A percentile compares a stretch with the other conserved stretches of the same genome.
Evolutionary conservation across 2,797 vertebrate species (phyloP).

Genomic region (Emydoidea blandingii): DNA sequence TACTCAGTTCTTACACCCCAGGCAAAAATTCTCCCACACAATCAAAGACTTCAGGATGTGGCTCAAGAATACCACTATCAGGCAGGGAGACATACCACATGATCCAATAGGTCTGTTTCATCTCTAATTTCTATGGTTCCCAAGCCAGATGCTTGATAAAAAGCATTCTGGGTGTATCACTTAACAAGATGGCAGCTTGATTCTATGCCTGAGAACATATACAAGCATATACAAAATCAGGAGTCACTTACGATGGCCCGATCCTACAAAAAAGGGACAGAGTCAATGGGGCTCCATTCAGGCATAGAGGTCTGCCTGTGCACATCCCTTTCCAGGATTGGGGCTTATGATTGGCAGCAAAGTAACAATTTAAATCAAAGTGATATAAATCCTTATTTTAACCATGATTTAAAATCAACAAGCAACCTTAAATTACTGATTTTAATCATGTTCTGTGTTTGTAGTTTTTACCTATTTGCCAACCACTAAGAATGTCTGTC

Average conservation of each 20-base stretch:
- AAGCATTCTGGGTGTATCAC: not conserved
- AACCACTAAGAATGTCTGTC: no score
- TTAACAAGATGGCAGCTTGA: not conserved
- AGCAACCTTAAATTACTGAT: not conserved
- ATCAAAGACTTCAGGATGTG: not conserved
- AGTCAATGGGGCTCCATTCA: not conserved
- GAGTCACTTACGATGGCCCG: not conserved
- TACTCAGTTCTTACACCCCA: not conserved
- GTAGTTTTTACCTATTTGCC: not conserved
- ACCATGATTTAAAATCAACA: not conserved
- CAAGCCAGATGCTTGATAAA: not conserved
- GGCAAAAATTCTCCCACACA: not conserved
- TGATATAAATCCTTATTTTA: not conserved
- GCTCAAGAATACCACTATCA: not conserved
- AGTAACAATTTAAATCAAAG: not conserved
- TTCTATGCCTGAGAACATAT: not conserved
- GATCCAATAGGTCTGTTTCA: not conserved
- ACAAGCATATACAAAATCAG: not conserved
- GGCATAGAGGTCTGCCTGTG: not conserved
- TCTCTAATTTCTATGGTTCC: not conserved
- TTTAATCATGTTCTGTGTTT: not conserved
- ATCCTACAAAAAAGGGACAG: fast-evolving
- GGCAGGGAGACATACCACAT: not conserved
- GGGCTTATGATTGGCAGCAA: not conserved
- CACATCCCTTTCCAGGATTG: not conserved